phyloP scores from a whole-genome alignment of 2,797 vertebrate species.

The Xiphorhynchus erythropygius region DNA sequence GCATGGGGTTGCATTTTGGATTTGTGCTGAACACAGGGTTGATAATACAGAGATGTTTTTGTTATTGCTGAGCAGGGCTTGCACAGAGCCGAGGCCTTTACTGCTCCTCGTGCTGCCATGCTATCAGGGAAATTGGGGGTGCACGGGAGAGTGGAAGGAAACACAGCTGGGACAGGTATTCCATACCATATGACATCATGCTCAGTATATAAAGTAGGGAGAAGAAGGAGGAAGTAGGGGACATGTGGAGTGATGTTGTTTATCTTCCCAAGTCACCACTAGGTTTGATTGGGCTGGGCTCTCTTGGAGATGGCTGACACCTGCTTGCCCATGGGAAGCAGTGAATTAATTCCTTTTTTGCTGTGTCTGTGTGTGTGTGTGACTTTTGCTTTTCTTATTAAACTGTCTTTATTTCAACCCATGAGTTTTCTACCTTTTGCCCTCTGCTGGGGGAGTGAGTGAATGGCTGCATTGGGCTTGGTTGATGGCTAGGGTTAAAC shows the following conservation, averaged over 20 bases:
- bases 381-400: neutral
- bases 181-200: neutral
- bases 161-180: neutral
- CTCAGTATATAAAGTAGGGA: neutral
- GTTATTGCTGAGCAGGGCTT: neutral
- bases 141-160: fast-evolving
- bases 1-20: neutral
- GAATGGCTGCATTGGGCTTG: fast-evolving
- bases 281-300: fast-evolving
- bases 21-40: neutral
- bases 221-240: fast-evolving
- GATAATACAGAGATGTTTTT: neutral
- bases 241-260: fast-evolving
- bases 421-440: neutral
- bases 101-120: fast-evolving
- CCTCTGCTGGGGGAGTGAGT: neutral
- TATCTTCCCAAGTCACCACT: fast-evolving
- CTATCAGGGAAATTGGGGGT: neutral
- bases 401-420: neutral
- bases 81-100: neutral
- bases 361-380: neutral
- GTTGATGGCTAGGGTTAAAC: neutral
- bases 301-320: neutral
- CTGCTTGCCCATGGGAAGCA: neutral
- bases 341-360: neutral